Conservation (phyloP, 2,797 vertebrate genomes). For the Borostomias antarcticus region DNA sequence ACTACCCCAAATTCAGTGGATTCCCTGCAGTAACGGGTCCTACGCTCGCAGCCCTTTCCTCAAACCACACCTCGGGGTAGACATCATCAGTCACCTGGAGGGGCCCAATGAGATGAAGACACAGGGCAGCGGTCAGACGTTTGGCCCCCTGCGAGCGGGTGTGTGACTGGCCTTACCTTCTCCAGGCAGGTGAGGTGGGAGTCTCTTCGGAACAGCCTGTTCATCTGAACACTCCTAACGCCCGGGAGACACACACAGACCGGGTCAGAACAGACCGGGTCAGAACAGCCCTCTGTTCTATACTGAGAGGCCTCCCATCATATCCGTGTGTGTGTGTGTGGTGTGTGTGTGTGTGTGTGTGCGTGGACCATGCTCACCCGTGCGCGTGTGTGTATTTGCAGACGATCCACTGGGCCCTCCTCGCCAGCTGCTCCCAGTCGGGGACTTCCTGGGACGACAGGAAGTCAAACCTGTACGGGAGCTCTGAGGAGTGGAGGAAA, state of each 20-base stretch:
- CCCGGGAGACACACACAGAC: constrained; percentile 11
- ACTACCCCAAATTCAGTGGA: background rate
- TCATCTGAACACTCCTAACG: constrained; percentile 92
- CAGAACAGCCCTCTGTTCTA: too few species aligned
- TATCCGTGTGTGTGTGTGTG: background rate
- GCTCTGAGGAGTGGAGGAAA: constrained; percentile 72
- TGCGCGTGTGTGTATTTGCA: constrained; percentile 86
- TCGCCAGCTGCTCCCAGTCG: constrained; percentile 87
- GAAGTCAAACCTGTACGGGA: constrained; percentile 93
- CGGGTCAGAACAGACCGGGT: constrained; percentile 9
- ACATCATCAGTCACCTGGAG: constrained; percentile 86
- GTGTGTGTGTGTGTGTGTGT: background rate
- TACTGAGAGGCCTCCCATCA: too few species aligned
- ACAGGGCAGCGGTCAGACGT: background rate
- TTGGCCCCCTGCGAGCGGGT: background rate
- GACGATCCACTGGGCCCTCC: constrained; percentile 93
- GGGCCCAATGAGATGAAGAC: background rate
- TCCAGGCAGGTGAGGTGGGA: constrained; percentile 93
- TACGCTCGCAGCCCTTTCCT: constrained; percentile 92
- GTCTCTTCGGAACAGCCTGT: constrained; percentile 87
- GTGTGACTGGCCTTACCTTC: constrained; percentile 82
- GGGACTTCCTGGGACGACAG: constrained; percentile 85
- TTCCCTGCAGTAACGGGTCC: constrained; percentile 88
- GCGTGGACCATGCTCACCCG: constrained; percentile 74
- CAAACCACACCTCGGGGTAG: constrained; percentile 85